A percentile compares a stretch with the other conserved stretches of the same genome.
phyloP scores from a whole-genome alignment of 2,888 invertebrate species.

The Cataglyphis cursor region DNA sequence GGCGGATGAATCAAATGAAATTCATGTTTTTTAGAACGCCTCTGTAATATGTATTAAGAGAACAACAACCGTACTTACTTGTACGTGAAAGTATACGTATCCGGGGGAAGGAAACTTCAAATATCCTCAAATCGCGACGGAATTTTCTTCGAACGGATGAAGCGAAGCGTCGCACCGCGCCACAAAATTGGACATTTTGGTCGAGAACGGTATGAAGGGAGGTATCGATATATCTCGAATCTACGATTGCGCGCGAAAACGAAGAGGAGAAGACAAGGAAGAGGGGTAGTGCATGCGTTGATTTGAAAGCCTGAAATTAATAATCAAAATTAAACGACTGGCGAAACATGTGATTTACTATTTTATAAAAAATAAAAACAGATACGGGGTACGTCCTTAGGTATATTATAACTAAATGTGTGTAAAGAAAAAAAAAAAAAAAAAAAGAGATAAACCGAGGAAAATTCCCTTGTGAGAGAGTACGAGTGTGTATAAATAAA shows the following conservation, averaged over 20 bases:
- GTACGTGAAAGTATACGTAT: constrained; percentile 78
- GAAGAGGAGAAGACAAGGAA: not conserved
- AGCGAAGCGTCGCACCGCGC: constrained; percentile 40
- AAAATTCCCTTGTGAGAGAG: constrained; percentile 72
- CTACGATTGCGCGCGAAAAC: constrained; percentile 16
- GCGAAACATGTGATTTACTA: constrained; percentile 58
- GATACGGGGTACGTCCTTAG: constrained; percentile 48
- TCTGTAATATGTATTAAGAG: constrained; percentile 59
- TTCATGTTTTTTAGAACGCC: constrained; percentile 64
- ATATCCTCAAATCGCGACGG: constrained; percentile 70
- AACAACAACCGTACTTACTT: constrained; percentile 67
- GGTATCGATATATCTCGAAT: constrained; percentile 35
- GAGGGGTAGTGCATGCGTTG: constrained; percentile 24
- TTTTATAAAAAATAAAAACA: constrained; percentile 36
- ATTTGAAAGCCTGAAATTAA: constrained; percentile 51
- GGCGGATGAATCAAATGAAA: constrained; percentile 60
- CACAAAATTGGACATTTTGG: constrained; percentile 53
- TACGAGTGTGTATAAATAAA: constrained; percentile 64
- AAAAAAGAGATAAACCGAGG: constrained; percentile 62
- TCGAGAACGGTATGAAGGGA: not conserved
- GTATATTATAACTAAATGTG: constrained; percentile 44
- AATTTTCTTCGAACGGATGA: constrained; percentile 71
- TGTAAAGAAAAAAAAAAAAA: constrained; percentile 6
- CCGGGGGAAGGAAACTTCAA: constrained; percentile 68
- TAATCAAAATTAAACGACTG: constrained; percentile 65